Evolutionary conservation across 2,113 vertebrate genomes (phyloP).

Genomic region (Cariama cristata): DNA sequence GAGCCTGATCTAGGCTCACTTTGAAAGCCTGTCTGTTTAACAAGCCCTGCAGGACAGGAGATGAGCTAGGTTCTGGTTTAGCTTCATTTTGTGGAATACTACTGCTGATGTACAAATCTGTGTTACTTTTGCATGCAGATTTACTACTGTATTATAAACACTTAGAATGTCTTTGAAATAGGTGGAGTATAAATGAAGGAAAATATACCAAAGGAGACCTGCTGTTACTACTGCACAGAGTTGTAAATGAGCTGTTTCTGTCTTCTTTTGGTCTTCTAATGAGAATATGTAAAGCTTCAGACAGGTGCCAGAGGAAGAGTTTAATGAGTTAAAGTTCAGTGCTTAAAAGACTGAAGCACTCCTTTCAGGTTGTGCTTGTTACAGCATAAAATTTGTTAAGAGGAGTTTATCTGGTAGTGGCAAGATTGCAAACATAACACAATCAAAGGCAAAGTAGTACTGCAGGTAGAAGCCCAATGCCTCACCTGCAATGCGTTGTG

Average conservation of each 20-base stretch:
- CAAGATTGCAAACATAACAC: background rate
- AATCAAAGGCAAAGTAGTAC: background rate
- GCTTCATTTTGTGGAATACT: background rate
- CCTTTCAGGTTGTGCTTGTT: background rate
- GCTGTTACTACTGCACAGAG: background rate
- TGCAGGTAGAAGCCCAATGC: background rate
- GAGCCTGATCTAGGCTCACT: background rate
- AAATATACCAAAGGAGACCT: background rate
- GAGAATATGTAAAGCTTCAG: background rate
- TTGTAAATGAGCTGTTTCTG: background rate
- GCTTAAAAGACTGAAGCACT: conserved; percentile 23
- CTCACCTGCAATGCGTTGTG: background rate
- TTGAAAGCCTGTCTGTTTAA: background rate
- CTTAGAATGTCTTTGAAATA: background rate
- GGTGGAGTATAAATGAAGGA: background rate
- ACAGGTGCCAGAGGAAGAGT: background rate
- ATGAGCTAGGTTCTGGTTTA: background rate
- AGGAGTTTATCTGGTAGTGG: background rate
- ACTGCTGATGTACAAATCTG: background rate
- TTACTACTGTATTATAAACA: background rate
- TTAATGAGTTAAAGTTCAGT: background rate
- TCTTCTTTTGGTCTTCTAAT: conserved; percentile 21
- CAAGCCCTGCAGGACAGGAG: background rate
- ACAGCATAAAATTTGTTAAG: background rate
- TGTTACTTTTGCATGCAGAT: background rate